Percentiles rank a stretch among this genome's conserved stretches.
Evolutionary conservation across 2,113 vertebrate species (phyloP).

Genomic region (Tympanuchus pallidicinctus): DNA sequence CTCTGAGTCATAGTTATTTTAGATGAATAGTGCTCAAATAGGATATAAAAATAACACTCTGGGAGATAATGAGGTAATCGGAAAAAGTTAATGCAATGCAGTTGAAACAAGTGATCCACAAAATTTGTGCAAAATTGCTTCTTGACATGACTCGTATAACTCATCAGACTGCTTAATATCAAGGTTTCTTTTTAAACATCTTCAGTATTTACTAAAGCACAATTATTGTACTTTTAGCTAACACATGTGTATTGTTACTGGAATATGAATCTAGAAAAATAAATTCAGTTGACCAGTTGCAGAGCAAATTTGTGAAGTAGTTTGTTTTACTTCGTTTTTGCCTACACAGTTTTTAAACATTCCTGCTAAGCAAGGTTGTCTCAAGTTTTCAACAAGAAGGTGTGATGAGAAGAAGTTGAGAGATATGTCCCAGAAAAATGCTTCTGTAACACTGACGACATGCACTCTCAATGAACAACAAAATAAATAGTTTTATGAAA

Average conservation of each 20-base stretch:
- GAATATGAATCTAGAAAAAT: neutral
- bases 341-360: neutral
- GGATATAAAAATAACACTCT: conserved; percentile 29
- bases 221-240: neutral
- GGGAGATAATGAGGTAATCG: neutral
- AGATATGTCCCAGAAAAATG: conserved; percentile 38
- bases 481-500: conserved; percentile 84
- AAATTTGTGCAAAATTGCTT: conserved; percentile 30
- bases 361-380: neutral
- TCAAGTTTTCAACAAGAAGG: neutral
- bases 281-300: neutral
- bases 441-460: conserved; percentile 80
- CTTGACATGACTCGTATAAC: neutral
- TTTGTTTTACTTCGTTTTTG: neutral
- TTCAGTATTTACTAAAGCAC: neutral
- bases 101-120: conserved; percentile 51
- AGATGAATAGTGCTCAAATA: conserved; percentile 41
- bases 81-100: conserved; percentile 36
- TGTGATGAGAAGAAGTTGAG: conserved; percentile 5
- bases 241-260: neutral
- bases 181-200: neutral
- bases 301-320: neutral
- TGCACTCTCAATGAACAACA: conserved; percentile 70
- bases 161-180: neutral
- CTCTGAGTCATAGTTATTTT: conserved; percentile 43